Conservation (phyloP, 2,888 invertebrate species). For the Lacanobia wlatinum region DNA sequence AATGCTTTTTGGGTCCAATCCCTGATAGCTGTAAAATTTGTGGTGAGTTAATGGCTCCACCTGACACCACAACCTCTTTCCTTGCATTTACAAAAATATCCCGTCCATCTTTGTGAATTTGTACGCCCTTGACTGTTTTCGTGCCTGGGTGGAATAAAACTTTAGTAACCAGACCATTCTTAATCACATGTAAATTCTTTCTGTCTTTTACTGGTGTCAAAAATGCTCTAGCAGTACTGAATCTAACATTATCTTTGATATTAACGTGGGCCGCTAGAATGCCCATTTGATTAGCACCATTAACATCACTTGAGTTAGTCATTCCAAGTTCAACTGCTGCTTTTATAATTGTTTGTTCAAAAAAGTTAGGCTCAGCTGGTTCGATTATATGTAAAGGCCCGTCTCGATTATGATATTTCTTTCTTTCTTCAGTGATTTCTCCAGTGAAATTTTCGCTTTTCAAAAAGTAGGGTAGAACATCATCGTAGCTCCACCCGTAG, state of each 20-base stretch:
- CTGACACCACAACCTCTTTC: slow-evolving; percentile 89
- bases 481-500: slow-evolving; percentile 90
- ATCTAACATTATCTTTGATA: slow-evolving; percentile 84
- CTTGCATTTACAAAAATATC: slow-evolving; percentile 78
- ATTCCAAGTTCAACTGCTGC: slow-evolving; percentile 86
- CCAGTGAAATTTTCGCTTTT: slow-evolving; percentile 86
- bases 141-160: slow-evolving; percentile 88
- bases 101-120: slow-evolving; percentile 78
- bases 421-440: slow-evolving; percentile 61
- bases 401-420: slow-evolving; percentile 78
- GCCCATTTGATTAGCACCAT: slow-evolving; percentile 87
- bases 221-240: slow-evolving; percentile 90
- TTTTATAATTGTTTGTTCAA: slow-evolving; percentile 76
- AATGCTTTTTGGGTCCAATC: slow-evolving; percentile 85
- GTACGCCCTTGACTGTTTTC: slow-evolving; percentile 83
- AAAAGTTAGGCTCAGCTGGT: slow-evolving; percentile 62
- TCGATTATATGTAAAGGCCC: slow-evolving; percentile 81
- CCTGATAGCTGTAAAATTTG: slow-evolving; percentile 89
- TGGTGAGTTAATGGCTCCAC: slow-evolving; percentile 88
- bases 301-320: slow-evolving; percentile 77
- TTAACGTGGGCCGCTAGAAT: slow-evolving; percentile 84
- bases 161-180: slow-evolving; percentile 88
- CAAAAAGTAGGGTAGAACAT: slow-evolving; percentile 87
- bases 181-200: slow-evolving; percentile 85
- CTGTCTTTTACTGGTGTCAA: slow-evolving; percentile 80